phyloP scores from a whole-genome alignment of 1,140 invertebrate genomes.

The Heliconius hermathena region DNA sequence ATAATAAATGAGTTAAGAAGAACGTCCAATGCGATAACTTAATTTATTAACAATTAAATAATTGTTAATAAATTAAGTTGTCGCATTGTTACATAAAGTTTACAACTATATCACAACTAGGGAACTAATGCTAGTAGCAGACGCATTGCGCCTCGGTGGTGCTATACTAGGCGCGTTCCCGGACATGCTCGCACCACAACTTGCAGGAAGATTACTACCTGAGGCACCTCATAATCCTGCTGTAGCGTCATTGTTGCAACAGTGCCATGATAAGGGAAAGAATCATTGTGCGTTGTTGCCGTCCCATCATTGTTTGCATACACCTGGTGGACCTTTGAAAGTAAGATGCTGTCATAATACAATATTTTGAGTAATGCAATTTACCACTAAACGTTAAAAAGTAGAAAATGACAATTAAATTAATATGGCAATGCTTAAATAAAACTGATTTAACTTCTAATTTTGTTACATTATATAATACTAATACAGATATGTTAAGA shows the following conservation, averaged over 20 bases:
- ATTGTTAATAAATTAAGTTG: too few species aligned
- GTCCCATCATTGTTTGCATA: conserved; percentile 97
- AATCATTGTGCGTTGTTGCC: conserved; percentile 95
- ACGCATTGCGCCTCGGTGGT: conserved; percentile 95
- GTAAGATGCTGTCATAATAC: conserved; percentile 68
- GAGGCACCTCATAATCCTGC: conserved; percentile 93
- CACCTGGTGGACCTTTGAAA: conserved; percentile 98
- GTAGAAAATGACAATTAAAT: too few species aligned
- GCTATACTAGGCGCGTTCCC: conserved; percentile 95
- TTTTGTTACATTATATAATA: too few species aligned
- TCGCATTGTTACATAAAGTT: too few species aligned
- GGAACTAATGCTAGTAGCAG: conserved; percentile 96
- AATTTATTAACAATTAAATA: too few species aligned
- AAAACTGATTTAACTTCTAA: too few species aligned
- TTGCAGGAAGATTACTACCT: conserved; percentile 95
- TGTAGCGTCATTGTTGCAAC: conserved; percentile 92
- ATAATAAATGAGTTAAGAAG: too few species aligned
- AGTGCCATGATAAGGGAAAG: conserved; percentile 94
- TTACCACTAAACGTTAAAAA: too few species aligned
- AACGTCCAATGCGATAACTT: not conserved
- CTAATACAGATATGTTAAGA: too few species aligned
- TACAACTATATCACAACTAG: conserved; percentile 73
- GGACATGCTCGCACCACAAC: conserved; percentile 97
- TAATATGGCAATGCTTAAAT: too few species aligned
- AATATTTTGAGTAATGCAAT: too few species aligned